Evolutionary conservation across 1,140 invertebrate genomes (phyloP).

Genomic region (Pseudomyrmex dendroicus): DNA sequence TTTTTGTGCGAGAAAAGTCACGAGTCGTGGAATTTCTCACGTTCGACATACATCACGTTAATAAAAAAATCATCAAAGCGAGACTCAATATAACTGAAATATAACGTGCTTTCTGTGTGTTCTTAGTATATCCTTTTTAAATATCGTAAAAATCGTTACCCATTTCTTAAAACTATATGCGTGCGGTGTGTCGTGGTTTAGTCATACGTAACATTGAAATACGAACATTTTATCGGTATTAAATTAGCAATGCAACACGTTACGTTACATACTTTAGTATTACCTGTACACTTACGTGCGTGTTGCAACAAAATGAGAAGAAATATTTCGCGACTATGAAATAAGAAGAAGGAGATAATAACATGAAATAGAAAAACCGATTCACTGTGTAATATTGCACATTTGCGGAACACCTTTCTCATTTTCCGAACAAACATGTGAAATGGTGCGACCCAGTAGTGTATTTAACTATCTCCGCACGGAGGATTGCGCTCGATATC

Average conservation of each 20-base stretch:
- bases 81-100: too few species aligned
- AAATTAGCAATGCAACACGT: too few species aligned
- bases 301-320: background rate
- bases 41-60: background rate
- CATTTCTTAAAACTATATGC: too few species aligned
- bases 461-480: conserved; percentile 16
- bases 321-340: background rate
- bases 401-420: conserved; percentile 21
- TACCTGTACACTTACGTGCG: too few species aligned
- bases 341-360: background rate
- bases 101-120: too few species aligned
- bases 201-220: too few species aligned
- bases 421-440: conserved; percentile 8
- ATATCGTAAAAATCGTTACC: too few species aligned
- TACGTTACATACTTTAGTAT: too few species aligned
- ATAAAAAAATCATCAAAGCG: too few species aligned
- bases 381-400: background rate
- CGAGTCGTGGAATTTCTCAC: background rate
- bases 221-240: too few species aligned
- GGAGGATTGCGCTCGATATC: background rate
- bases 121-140: too few species aligned
- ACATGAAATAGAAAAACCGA: background rate
- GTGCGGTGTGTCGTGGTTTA: too few species aligned
- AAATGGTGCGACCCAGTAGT: conserved; percentile 4
- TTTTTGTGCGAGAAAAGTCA: background rate